These are phyloP conservation scores for Pogonocichla stellata DNA, from an alignment of 2,113 vertebrate species.

Conservation along the genomic window DNA sequence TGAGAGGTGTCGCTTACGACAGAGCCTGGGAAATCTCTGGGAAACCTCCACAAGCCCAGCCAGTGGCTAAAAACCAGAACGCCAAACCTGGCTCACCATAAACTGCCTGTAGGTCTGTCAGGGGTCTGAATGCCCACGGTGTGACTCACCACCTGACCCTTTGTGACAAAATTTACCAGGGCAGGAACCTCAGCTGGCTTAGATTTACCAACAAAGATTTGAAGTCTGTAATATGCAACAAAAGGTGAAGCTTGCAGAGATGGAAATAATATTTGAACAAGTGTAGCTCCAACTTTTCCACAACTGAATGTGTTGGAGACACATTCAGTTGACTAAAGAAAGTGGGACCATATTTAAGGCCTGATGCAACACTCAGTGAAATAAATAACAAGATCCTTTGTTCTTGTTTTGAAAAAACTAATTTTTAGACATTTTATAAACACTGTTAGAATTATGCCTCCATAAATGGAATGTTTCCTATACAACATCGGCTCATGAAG, in stretches of 20 bases:
- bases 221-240: background rate
- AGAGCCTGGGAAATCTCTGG: accelerated
- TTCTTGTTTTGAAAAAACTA: background rate
- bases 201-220: background rate
- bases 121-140: background rate
- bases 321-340: background rate
- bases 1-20: background rate
- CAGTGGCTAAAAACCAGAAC: background rate
- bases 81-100: accelerated
- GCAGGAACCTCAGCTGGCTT: background rate
- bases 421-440: background rate
- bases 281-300: background rate
- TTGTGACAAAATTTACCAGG: background rate
- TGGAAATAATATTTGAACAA: background rate
- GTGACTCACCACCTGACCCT: background rate
- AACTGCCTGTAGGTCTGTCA: background rate
- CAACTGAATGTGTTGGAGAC: too few species aligned
- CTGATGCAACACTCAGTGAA: background rate
- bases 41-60: accelerated
- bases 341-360: background rate
- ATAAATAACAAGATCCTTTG: background rate
- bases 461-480: background rate
- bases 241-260: background rate
- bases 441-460: background rate
- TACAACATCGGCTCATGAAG: background rate